These are phyloP conservation scores for Ophraella communa DNA, from an alignment of 2,888 invertebrate species.

Conservation along the genomic window DNA sequence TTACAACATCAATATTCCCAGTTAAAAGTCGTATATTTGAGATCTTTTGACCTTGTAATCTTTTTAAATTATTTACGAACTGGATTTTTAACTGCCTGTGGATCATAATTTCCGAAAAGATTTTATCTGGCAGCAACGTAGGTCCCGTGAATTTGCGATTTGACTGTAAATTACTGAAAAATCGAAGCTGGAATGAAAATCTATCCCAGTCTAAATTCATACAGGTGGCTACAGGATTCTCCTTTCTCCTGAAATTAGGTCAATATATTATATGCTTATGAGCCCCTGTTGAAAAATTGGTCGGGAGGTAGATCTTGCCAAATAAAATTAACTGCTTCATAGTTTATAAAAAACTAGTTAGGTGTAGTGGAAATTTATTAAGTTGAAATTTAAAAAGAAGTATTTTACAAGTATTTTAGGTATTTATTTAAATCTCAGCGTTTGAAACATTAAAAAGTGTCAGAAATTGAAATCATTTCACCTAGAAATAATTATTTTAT, in stretches of 20 bases:
- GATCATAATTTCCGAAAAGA: background rate
- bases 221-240: slow-evolving; percentile 8
- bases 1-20: background rate
- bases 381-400: too few species aligned
- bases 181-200: slow-evolving; percentile 6
- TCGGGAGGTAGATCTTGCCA: background rate
- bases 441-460: too few species aligned
- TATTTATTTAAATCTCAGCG: too few species aligned
- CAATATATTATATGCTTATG: slow-evolving; percentile 6
- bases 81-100: background rate
- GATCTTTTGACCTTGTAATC: slow-evolving; percentile 4
- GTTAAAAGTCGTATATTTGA: background rate
- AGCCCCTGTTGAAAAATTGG: slow-evolving; percentile 6
- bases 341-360: too few species aligned
- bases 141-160: background rate
- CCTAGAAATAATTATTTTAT: too few species aligned
- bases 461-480: too few species aligned
- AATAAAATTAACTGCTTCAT: too few species aligned
- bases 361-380: too few species aligned
- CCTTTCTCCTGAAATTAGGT: slow-evolving; percentile 7
- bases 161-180: background rate
- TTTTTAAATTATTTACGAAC: background rate
- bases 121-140: background rate
- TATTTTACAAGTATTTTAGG: too few species aligned
- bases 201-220: slow-evolving; percentile 1